phyloP scores from a whole-genome alignment of 2,113 vertebrate species.

The Pseudorhombus dupliciocellatus region DNA sequence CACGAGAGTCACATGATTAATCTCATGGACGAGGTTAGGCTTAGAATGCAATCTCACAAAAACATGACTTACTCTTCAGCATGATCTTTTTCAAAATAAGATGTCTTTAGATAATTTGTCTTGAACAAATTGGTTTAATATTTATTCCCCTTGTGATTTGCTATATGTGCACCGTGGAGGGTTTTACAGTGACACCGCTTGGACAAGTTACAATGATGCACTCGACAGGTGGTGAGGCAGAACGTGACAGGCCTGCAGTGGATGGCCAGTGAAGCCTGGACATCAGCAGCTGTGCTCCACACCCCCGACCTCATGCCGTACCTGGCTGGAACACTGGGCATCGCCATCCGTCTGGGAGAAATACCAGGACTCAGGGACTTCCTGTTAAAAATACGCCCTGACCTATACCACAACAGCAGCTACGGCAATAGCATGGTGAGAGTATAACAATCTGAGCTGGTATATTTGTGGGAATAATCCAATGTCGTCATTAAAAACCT shows the following conservation, averaged over 20 bases:
- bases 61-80: background rate
- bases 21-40: constrained; percentile 58
- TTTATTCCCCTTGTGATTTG: background rate
- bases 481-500: background rate
- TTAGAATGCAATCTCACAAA: background rate
- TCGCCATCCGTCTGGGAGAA: constrained; percentile 74
- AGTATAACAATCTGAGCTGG: background rate
- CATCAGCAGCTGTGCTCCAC: constrained; percentile 46
- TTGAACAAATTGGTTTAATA: no score
- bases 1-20: constrained; percentile 54
- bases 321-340: constrained; percentile 59
- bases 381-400: constrained; percentile 37
- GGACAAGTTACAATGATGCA: background rate
- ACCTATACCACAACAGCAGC: constrained; percentile 22
- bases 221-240: constrained; percentile 57
- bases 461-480: background rate
- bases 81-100: background rate
- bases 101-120: no score
- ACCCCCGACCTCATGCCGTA: constrained; percentile 54
- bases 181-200: background rate
- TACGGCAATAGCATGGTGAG: constrained; percentile 45
- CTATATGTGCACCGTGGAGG: background rate
- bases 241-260: constrained; percentile 78
- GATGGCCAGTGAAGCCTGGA: constrained; percentile 72
- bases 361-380: constrained; percentile 57